These are phyloP conservation scores for Balearica regulorum DNA, from an alignment of 2,797 vertebrate genomes.

Conservation along the genomic window DNA sequence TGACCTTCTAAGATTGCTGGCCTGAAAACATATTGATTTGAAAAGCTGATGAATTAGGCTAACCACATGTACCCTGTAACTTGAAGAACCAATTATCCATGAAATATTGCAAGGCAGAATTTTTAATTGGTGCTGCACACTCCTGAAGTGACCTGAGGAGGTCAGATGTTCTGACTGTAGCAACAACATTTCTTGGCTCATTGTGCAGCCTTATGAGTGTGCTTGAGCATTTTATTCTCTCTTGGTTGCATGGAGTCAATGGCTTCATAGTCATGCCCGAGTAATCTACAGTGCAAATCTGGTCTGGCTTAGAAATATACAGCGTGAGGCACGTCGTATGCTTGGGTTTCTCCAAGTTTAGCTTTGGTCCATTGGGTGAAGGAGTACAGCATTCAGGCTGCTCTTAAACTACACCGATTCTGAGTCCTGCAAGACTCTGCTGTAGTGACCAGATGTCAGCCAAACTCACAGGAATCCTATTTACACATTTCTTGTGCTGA, in stretches of 20 bases:
- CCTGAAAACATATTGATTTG: conserved; percentile 9
- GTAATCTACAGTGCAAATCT: fast-evolving
- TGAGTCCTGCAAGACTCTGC: not conserved
- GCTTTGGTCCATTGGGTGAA: not conserved
- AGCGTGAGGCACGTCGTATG: fast-evolving
- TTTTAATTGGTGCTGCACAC: not conserved
- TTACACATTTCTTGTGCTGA: not conserved
- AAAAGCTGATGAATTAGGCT: conserved; percentile 16
- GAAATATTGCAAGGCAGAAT: conserved; percentile 1
- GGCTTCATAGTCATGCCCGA: not conserved
- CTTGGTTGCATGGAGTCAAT: not conserved
- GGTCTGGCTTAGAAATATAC: not conserved
- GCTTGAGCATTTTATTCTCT: not conserved
- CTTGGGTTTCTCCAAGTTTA: not conserved
- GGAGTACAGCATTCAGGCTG: not conserved
- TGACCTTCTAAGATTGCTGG: not conserved
- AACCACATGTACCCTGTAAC: not conserved
- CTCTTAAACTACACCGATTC: not conserved
- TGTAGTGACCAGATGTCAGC: not conserved
- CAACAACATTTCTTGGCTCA: not conserved
- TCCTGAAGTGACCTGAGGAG: not conserved
- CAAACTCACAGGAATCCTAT: not conserved
- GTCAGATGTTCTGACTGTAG: not conserved
- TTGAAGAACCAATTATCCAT: conserved; percentile 14
- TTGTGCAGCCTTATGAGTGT: not conserved